These are phyloP conservation scores for Hypsopygia costalis DNA, from an alignment of 2,888 invertebrate species.

Conservation along the genomic window DNA sequence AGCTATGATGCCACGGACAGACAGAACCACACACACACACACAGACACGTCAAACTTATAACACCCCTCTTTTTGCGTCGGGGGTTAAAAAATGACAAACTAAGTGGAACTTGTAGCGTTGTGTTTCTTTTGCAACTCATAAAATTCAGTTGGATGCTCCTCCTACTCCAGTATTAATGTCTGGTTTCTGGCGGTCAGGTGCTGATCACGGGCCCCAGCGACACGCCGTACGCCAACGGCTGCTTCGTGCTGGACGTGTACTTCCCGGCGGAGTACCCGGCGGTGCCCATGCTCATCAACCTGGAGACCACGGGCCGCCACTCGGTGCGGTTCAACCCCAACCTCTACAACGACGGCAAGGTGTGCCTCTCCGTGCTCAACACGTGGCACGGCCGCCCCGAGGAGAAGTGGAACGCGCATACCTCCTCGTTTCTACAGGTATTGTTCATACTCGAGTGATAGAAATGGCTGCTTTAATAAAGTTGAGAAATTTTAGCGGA, in stretches of 20 bases:
- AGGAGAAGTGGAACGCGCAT: conserved; percentile 98
- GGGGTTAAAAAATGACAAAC: too few relatives aligned
- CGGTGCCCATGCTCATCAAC: conserved; percentile 94
- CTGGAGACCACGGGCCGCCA: conserved; percentile 94
- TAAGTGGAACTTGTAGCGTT: too few relatives aligned
- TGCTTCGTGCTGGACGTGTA: conserved; percentile 95
- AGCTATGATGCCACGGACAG: too few relatives aligned
- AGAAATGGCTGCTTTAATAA: too few relatives aligned
- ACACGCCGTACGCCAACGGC: conserved; percentile 95
- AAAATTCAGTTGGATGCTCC: too few relatives aligned
- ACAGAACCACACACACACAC: too few relatives aligned
- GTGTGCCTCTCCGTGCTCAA: conserved; percentile 95
- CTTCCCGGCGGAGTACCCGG: conserved; percentile 91
- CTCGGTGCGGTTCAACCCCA: conserved; percentile 95
- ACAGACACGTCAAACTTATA: too few relatives aligned
- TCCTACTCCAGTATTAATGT: too few relatives aligned
- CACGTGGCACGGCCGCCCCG: conserved; percentile 98
- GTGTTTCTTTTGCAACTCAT: too few relatives aligned
- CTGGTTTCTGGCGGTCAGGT: too few relatives aligned
- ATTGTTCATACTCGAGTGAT: conserved; percentile 5
- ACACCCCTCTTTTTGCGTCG: too few relatives aligned
- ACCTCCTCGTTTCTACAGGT: conserved; percentile 95
- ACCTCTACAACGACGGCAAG: conserved; percentile 97
- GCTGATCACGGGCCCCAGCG: conserved; percentile 94
- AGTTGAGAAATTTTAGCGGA: too few relatives aligned